Percentiles rank a stretch among this genome's conserved stretches.
These are phyloP conservation scores for Auanema sp. DNA, from an alignment of 2,888 invertebrate species.

Conservation along the genomic window DNA sequence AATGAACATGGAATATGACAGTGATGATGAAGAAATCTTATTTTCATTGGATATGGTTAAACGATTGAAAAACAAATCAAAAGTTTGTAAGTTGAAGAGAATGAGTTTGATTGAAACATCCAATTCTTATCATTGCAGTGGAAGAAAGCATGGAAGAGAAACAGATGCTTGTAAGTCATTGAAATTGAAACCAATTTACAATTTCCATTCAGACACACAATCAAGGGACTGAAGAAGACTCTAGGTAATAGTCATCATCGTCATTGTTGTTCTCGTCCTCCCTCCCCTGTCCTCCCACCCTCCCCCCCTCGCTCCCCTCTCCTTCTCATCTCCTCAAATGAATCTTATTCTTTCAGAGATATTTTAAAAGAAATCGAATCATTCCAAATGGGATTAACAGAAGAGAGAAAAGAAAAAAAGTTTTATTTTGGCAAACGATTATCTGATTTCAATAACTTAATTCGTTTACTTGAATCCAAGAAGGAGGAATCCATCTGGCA, in stretches of 20 bases:
- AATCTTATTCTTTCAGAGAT: too few species aligned
- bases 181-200: too few species aligned
- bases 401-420: constrained; percentile 8
- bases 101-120: too few species aligned
- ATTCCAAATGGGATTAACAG: constrained; percentile 8
- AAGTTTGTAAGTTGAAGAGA: constrained; percentile 11
- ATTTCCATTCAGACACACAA: not conserved
- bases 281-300: too few species aligned
- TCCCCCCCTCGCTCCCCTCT: too few species aligned
- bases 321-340: too few species aligned
- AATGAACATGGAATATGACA: constrained; percentile 14
- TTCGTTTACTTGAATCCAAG: constrained; percentile 26
- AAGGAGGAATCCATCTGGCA: constrained; percentile 33
- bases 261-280: too few species aligned
- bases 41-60: constrained; percentile 43
- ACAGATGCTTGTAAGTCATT: too few species aligned
- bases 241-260: not conserved
- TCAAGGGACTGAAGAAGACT: not conserved
- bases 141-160: too few species aligned
- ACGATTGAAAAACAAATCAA: constrained; percentile 18
- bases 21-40: constrained; percentile 36
- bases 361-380: constrained; percentile 26
- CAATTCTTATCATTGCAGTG: too few species aligned
- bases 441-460: constrained; percentile 35
- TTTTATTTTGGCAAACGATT: constrained; percentile 30